Evolutionary conservation across 2,797 vertebrate species (phyloP).

Genomic region (Propithecus deckenii): DNA sequence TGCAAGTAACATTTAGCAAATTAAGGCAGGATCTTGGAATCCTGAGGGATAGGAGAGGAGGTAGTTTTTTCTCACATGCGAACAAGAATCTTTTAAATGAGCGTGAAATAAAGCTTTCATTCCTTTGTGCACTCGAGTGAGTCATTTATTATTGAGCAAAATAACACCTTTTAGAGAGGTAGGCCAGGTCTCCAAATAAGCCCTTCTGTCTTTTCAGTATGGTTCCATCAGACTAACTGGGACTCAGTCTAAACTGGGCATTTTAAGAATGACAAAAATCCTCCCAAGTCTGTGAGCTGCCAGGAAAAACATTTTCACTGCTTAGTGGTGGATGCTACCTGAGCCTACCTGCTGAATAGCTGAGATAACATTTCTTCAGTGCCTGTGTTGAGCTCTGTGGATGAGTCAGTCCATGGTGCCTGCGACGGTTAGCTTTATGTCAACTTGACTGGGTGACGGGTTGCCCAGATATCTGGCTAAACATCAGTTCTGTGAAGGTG

Average conservation of each 20-base stretch:
- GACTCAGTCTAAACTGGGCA: neutral
- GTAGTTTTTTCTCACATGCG: neutral
- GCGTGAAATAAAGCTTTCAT: neutral
- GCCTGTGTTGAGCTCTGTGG: neutral
- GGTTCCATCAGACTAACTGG: neutral
- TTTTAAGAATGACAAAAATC: slow-evolving; percentile 16
- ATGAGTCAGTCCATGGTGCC: neutral
- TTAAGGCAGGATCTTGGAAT: neutral
- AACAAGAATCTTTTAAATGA: slow-evolving; percentile 22
- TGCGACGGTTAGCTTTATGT: neutral
- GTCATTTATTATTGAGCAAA: neutral
- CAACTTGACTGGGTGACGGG: neutral
- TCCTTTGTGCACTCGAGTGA: neutral
- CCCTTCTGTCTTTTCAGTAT: slow-evolving; percentile 11
- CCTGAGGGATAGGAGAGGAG: neutral
- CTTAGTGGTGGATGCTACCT: neutral
- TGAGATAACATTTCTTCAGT: neutral
- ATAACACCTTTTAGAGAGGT: neutral
- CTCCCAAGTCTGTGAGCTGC: neutral
- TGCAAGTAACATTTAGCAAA: neutral
- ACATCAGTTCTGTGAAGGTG: neutral
- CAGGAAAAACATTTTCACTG: neutral
- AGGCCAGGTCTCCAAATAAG: neutral
- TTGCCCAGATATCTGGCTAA: neutral
- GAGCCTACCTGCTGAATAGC: neutral